Evolutionary conservation across 2,797 vertebrate genomes (phyloP), one percentile per base, ranked within the genome.

Genomic region (Centroberyx gerrardi): DNA sequence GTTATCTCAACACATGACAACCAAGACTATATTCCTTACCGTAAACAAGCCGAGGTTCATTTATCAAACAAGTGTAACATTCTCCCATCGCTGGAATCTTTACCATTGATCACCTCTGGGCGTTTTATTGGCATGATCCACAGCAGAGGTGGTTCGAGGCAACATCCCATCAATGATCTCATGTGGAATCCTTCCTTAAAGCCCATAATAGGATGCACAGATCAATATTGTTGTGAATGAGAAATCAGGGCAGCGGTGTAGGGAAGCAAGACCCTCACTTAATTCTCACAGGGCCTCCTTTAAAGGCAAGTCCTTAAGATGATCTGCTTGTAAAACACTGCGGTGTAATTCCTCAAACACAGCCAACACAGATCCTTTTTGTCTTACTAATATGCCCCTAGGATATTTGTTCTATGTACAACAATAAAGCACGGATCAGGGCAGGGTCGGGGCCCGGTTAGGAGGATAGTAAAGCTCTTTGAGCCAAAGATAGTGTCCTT

Each of bases 141-240:
- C 66, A 69, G 69, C 77, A 64, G 61, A 71, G 76, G 74, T 80
- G 76, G 58, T 75, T 68, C 29, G n/a, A 62, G 74, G 65, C 78
- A 84, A 53, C 38, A 46, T 76, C 72, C 67, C 72, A 58, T 85
- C 72, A 73, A 60, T 55, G 28, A 70, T 73, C 55, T 69, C 62
- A 73, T 64, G 59, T 60, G 46, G 62, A 79, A 78, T 82, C 83
- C 68, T 86, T 83, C 76, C 73, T 85, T 78, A 73, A 89, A 74
- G 46, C 70, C 75, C 51, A 29, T 83, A 84, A 71, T 53, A 77
- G 72, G 74, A 90, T 68, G 61, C 49, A 62, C 63, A 6, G 80
- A 92, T 93, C 90, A 83, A 86, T 90, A 86, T 17, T 53, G 66
- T 40, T 86, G 74, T 62, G 66, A 72, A 78, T 77, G 63, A 82